Evolutionary conservation across 2,113 vertebrate species (phyloP), one percentile per base, ranked within the genome.

Genomic region (Forbesichthys agassizii): DNA sequence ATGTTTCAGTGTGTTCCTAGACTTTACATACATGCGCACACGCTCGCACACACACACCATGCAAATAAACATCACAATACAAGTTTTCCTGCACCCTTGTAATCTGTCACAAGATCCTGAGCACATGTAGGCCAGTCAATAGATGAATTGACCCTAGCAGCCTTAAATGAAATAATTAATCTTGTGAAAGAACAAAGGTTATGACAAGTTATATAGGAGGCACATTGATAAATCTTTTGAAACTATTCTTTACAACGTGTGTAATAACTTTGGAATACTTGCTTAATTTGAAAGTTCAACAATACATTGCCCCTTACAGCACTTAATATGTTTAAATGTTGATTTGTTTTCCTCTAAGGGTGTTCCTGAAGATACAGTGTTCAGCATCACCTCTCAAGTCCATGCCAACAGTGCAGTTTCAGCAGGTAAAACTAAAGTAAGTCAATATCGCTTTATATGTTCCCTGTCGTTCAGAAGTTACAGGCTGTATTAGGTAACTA

Each of bases 321-420:
- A 27, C 4, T 20, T 9, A 56, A 36, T 58, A 33, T 59, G 36
- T 70, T 48, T 48, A 27, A 27, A 27, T 27, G 66, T 55, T 18
- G 59, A 20, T 79, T 6, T 81, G 75, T 81, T 36, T 33, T 10
- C 33, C 54, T 11, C 51, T 49, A 68, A 93, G 92, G 85, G 78
- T 66, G 79, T 77, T 55, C 70, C 75, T 1, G 81, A 74, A 3
- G 88, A 92, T 78, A 89, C 84, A 0, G 88, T 92, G 56, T 92
- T 89, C 65, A 92, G 87, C 60, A 64, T 92, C 61, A 85, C 88
- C 10, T 91, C 90, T 48, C 79, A 79, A 72, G 89, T 86, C 36
- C 71, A 33, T 69, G 68, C 61, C 55, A 65, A 46, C 7, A 33
- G 16, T 3, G 6, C 63, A 2, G 36, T 72, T 36, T 67, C 73